These are phyloP conservation scores for Neosilurus mollespiculum DNA, from an alignment of 2,797 vertebrate species.

Conservation along the genomic window DNA sequence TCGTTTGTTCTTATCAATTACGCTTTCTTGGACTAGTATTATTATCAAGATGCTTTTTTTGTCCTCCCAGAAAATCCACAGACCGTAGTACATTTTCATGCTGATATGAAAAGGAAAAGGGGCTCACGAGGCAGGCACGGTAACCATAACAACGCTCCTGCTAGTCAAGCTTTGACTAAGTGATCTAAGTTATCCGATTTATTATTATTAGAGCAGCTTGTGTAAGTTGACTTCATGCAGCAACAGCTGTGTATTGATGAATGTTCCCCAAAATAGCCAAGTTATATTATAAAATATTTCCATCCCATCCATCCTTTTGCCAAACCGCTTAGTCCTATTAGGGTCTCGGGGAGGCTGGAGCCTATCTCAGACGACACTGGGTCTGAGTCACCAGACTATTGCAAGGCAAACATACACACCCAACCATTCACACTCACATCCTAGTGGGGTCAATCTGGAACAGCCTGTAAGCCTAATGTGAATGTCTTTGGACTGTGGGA, in stretches of 20 bases:
- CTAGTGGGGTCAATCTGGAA: too few relatives aligned
- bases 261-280: not conserved
- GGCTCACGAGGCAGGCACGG: not conserved
- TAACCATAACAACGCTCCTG: not conserved
- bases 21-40: not conserved
- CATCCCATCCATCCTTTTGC: too few relatives aligned
- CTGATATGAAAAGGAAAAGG: not conserved
- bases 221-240: not conserved
- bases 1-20: not conserved
- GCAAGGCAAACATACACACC: too few relatives aligned
- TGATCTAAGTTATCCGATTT: not conserved
- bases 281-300: not conserved
- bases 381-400: too few relatives aligned
- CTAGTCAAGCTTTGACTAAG: not conserved
- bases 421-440: too few relatives aligned
- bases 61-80: too few relatives aligned
- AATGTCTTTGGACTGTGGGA: too few relatives aligned
- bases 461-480: too few relatives aligned
- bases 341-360: too few relatives aligned
- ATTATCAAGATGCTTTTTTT: not conserved
- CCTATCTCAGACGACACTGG: too few relatives aligned
- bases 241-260: not conserved
- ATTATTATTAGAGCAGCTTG: not conserved
- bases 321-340: too few relatives aligned
- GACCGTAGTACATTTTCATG: not conserved